phyloP scores from a whole-genome alignment of 2,797 vertebrate genomes.

The Hydrolagus colliei region DNA sequence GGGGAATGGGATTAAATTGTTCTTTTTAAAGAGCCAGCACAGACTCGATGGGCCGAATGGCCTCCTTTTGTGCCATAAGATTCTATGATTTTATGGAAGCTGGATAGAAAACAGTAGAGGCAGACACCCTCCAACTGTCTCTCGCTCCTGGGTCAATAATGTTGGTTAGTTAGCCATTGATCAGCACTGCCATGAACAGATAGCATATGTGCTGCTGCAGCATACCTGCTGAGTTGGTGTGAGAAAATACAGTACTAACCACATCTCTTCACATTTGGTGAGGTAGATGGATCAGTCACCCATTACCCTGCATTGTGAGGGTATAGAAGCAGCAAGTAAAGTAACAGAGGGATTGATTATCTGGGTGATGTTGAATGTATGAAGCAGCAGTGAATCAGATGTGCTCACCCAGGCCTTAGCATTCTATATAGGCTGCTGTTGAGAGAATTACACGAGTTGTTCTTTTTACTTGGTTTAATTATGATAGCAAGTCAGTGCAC shows the following conservation, averaged over 20 bases:
- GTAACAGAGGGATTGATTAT: background rate
- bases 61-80: too few relatives aligned
- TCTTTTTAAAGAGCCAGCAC: too few relatives aligned
- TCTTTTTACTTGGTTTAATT: background rate
- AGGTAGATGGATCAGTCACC: background rate
- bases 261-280: background rate
- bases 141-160: slow-evolving; percentile 23
- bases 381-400: too few relatives aligned
- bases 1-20: too few relatives aligned
- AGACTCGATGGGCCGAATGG: too few relatives aligned
- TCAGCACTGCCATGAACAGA: slow-evolving; percentile 30
- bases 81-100: background rate
- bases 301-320: slow-evolving; percentile 28
- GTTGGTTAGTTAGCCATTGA: slow-evolving; percentile 34
- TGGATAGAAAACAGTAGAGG: slow-evolving; percentile 27
- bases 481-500: background rate
- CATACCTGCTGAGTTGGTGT: slow-evolving; percentile 27
- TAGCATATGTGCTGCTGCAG: slow-evolving; percentile 22
- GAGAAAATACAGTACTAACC: background rate
- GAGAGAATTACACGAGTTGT: too few relatives aligned
- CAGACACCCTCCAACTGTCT: slow-evolving; percentile 18
- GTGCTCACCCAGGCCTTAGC: too few relatives aligned
- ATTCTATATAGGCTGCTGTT: too few relatives aligned
- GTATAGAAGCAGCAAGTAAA: background rate
- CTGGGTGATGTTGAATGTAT: background rate